Conservation (phyloP, 2,888 invertebrate species). For the Erannis defoliaria region DNA sequence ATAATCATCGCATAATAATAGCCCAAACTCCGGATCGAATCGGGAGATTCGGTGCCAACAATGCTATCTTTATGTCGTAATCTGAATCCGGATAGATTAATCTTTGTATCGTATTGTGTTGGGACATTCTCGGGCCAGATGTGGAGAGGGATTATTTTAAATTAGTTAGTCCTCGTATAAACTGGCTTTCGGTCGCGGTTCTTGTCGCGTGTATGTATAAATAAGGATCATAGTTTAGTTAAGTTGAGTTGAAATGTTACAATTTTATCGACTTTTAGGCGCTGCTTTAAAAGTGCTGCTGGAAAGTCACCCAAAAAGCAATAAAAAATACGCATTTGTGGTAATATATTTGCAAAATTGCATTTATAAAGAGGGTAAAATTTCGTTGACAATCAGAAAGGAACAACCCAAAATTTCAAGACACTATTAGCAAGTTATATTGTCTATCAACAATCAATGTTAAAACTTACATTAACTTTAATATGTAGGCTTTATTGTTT, state of each 20-base stretch:
- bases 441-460: too few relatives aligned
- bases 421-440: too few relatives aligned
- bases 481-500: too few relatives aligned
- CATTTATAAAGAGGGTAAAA: too few relatives aligned
- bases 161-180: constrained; percentile 39
- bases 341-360: too few relatives aligned
- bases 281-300: too few relatives aligned
- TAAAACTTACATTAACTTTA: too few relatives aligned
- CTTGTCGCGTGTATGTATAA: neutral
- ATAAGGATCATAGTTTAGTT: neutral
- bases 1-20: constrained; percentile 45
- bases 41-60: constrained; percentile 36
- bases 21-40: constrained; percentile 39
- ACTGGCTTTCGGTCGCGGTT: constrained; percentile 13
- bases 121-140: constrained; percentile 39
- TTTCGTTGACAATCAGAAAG: too few relatives aligned
- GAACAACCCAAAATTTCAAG: too few relatives aligned
- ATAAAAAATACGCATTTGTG: too few relatives aligned
- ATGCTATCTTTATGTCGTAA: constrained; percentile 56
- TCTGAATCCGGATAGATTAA: constrained; percentile 61
- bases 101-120: constrained; percentile 51
- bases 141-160: constrained; percentile 46
- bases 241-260: neutral
- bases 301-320: too few relatives aligned
- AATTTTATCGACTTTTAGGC: too few relatives aligned